Percentiles rank a stretch among this genome's conserved stretches.
Conservation (phyloP, 1,140 invertebrate genomes). For the Drosophila albomicans region DNA sequence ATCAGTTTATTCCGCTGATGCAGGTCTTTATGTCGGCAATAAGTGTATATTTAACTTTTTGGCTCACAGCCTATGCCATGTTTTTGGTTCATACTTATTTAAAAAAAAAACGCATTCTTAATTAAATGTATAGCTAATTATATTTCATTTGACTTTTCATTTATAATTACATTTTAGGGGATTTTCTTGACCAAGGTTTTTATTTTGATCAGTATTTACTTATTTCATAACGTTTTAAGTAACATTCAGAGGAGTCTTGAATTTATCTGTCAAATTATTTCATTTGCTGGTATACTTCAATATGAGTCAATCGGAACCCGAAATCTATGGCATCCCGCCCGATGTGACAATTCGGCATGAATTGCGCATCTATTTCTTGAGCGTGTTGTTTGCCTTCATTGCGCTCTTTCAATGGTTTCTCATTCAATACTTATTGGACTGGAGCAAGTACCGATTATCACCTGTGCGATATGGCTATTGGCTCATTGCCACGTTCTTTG, state of each 20-base stretch:
- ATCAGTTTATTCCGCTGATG: too few relatives aligned
- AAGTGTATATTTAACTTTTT: too few relatives aligned
- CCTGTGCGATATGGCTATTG: conserved; percentile 53
- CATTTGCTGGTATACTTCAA: neutral
- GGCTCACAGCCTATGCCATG: too few relatives aligned
- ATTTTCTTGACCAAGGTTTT: too few relatives aligned
- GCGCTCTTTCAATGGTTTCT: conserved; percentile 54
- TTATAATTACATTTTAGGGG: too few relatives aligned
- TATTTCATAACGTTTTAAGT: too few relatives aligned
- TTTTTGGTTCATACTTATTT: too few relatives aligned
- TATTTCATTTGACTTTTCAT: too few relatives aligned
- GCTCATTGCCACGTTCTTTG: conserved; percentile 55
- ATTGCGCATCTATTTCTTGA: conserved; percentile 51
- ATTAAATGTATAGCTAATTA: too few relatives aligned
- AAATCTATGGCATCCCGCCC: conserved; percentile 42
- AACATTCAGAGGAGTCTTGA: neutral
- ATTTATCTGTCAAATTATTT: conserved; percentile 15
- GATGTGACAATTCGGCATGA: conserved; percentile 24
- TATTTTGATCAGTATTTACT: too few relatives aligned
- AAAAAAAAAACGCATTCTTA: too few relatives aligned
- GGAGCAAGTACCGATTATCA: neutral
- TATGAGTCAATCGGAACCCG: neutral
- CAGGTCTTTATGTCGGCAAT: too few relatives aligned
- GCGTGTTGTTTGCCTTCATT: conserved; percentile 16
- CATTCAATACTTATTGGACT: conserved; percentile 5